Base-by-base conservation (phyloP, 1,140 invertebrate species). In the Cephus cinctus region DNA sequence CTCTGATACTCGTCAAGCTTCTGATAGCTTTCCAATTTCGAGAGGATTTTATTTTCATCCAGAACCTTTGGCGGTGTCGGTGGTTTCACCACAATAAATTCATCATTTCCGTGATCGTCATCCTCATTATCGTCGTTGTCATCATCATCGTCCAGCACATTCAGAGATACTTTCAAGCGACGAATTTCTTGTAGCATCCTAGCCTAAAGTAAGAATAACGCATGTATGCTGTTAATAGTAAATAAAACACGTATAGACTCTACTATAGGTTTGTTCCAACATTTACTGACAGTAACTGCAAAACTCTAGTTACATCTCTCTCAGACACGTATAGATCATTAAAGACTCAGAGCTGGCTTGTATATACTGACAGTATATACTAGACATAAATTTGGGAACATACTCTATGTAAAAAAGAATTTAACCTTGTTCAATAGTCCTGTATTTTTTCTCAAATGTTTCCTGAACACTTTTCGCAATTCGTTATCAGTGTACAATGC, bases 401-500 rank as follows among this genome's bases (percentile, higher is more conserved):
- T n/a, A n/a, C n/a, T n/a, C n/a, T 38, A 8, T 18, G 16, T 21
- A 34, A 4, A 47, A 18, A 18, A 21, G 34, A 40, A 25, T 38
- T 23, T 39, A 5, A 76, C 72, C 61, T 57, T 65, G 16, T 76
- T 62, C 22, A 78, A 53, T 45, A 59, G 22, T 31, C 50, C 48
- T 14, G 60, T 61, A 50, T 76, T 70, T 31, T 49, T 65, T 21
- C 73, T 59, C 0, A 78, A 47, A 48, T 80, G 77, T 21, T 60
- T 68, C 23, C 66, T 63, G 31, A 78, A 78, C 6, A 79, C 63
- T 34, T 60, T 54, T 47, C 70, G 70, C 8, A 80, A 57, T 27
- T 78, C 74, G 42, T 69, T 64, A 46, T 81, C 78, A 2, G 75
- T 78, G 47, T 79, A 79, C 2, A 78, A 54, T 6, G 71, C 75